Evolutionary conservation across 1,140 invertebrate genomes (phyloP), one percentile per base, ranked within the genome.

Genomic region (Homalodisca vitripennis): DNA sequence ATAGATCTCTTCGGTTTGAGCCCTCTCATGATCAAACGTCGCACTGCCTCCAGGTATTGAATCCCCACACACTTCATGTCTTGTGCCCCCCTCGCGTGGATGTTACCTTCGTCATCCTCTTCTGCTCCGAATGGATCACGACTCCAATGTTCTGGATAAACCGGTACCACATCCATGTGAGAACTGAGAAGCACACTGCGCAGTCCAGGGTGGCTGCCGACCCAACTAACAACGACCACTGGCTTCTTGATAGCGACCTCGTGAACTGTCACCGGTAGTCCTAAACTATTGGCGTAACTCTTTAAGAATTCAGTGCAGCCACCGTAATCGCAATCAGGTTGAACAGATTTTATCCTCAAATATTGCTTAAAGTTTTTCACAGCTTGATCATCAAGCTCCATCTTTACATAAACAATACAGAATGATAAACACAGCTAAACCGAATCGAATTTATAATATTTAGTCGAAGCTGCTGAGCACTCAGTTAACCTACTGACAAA

Each of bases 21-120:
- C 22, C 86, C 87, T 55, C 84, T 76, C 6, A 80, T 73, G 77
- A 89, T 89, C 14, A 94, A 76, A 67, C 83, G 82, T 64, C 90
- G 79, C 14, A 94, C 82, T 2, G 92, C 90, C 79, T 94, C 92
- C 1, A 95, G 75, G 77, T 93, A 93, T 79, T 92, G 89, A 64
- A 91, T 90, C 12, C 87, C 88, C 63, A 92, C 88, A 78, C 87
- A 91, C 80, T 94, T 93, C 91, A 94, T 93, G 75, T 93, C 92
- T 75, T 92, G 91, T 10, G 91, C 84, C 48, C 93, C 93, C 57
- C 93, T 83, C 1, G 88, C 93, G 80, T 87, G 94, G 69, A 95
- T 95, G 74, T 93, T 87, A 13, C 92, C 92, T 69, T 91, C 82
- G 14, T 87, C 84, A 76, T 92, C 88, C 74, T 93, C 91, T 51